Evolutionary conservation across 2,888 invertebrate species (phyloP).

Genomic region (Trichopria drosophilae): DNA sequence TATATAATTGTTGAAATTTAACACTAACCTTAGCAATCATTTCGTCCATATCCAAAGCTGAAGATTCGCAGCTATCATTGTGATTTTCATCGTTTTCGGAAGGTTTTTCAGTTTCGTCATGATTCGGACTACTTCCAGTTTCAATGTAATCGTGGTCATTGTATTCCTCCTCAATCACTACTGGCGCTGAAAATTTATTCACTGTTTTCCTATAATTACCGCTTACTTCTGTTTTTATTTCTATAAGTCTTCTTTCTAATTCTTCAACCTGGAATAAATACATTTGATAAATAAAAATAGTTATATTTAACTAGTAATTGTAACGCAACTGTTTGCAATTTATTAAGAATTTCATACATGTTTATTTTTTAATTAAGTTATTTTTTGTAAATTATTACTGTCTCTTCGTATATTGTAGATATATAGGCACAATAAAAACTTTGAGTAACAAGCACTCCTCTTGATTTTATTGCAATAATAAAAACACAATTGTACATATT

Average conservation of each 20-base stretch:
- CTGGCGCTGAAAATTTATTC: conserved; percentile 24
- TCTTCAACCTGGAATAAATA: conserved; percentile 60
- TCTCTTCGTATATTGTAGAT: too few relatives aligned
- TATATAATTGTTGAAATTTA: too few relatives aligned
- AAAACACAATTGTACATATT: too few relatives aligned
- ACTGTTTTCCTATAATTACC: conserved; percentile 60
- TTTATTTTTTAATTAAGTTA: neutral
- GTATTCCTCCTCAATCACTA: conserved; percentile 47
- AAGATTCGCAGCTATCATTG: too few relatives aligned
- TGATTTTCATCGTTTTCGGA: conserved; percentile 8
- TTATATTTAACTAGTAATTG: neutral
- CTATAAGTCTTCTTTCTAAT: conserved; percentile 60
- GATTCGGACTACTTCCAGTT: conserved; percentile 39
- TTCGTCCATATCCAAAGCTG: too few relatives aligned
- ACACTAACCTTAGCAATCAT: too few relatives aligned
- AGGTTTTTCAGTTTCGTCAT: conserved; percentile 14
- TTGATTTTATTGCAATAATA: too few relatives aligned
- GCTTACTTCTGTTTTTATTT: conserved; percentile 62
- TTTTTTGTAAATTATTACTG: too few relatives aligned
- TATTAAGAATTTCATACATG: neutral
- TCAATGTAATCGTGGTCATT: conserved; percentile 56
- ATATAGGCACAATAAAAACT: too few relatives aligned
- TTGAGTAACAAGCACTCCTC: too few relatives aligned
- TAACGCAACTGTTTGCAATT: too few relatives aligned
- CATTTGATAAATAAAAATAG: neutral